Percentiles rank a stretch among this genome's conserved stretches.
Evolutionary conservation across 2,888 invertebrate species (phyloP).

Genomic region (Rhyacophila evoluta): DNA sequence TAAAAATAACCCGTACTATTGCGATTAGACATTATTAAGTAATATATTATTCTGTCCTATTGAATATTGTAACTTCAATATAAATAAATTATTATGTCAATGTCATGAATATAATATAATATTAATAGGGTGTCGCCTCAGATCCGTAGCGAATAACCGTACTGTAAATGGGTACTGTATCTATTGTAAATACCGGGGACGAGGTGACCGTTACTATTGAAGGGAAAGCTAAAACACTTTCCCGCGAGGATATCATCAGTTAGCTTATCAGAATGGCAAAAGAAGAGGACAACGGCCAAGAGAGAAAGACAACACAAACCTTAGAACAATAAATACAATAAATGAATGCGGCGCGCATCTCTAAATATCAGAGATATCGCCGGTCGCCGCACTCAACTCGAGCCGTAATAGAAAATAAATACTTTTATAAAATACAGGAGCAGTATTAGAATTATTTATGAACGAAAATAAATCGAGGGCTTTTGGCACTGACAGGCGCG

Average conservation of each 20-base stretch:
- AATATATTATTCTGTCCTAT: constrained; percentile 47
- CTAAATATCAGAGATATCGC: constrained; percentile 72
- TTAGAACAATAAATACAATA: constrained; percentile 62
- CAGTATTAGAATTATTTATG: constrained; percentile 53
- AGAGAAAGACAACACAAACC: constrained; percentile 57
- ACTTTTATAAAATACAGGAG: constrained; percentile 59
- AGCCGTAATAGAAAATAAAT: constrained; percentile 55
- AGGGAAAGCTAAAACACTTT: constrained; percentile 31
- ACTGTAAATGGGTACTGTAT: constrained; percentile 54
- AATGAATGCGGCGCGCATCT: constrained; percentile 70
- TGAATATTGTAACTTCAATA: constrained; percentile 53
- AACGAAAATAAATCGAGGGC: constrained; percentile 62
- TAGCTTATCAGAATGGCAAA: constrained; percentile 11
- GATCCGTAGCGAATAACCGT: constrained; percentile 42
- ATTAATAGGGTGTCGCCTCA: constrained; percentile 50
- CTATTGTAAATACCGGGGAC: constrained; percentile 49
- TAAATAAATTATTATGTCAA: constrained; percentile 54
- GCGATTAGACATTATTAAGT: constrained; percentile 39
- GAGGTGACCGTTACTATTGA: constrained; percentile 40
- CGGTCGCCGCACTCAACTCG: constrained; percentile 68
- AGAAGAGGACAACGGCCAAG: constrained; percentile 55
- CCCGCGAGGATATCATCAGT: neutral
- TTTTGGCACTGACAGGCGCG: constrained; percentile 71
- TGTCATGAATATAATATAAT: constrained; percentile 54
- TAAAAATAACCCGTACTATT: constrained; percentile 51